Evolutionary conservation across 2,888 invertebrate genomes (phyloP).

Genomic region (Dyspetes luteomarginatus): DNA sequence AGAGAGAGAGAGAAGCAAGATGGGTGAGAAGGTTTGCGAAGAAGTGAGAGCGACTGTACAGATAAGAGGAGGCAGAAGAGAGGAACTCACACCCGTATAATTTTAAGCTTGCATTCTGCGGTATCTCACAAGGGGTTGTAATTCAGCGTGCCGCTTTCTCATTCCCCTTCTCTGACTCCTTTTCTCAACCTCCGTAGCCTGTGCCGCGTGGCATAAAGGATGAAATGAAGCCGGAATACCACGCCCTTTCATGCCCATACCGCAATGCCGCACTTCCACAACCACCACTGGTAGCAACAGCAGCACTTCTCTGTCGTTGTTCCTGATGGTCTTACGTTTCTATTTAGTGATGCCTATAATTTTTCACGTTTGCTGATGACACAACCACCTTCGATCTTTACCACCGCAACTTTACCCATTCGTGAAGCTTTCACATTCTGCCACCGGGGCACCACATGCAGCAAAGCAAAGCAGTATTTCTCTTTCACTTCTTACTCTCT

Average conservation of each 20-base stretch:
- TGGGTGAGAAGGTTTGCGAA: slow-evolving; percentile 34
- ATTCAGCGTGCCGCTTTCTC: slow-evolving; percentile 78
- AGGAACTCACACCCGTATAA: slow-evolving; percentile 82
- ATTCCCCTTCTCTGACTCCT: slow-evolving; percentile 66
- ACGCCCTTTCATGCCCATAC: slow-evolving; percentile 70
- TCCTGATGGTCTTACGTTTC: slow-evolving; percentile 45
- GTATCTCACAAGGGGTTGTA: slow-evolving; percentile 82
- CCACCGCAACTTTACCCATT: slow-evolving; percentile 68
- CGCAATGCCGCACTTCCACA: slow-evolving; percentile 65
- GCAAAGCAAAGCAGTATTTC: slow-evolving; percentile 15
- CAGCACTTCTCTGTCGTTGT: slow-evolving; percentile 11
- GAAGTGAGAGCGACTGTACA: slow-evolving; percentile 38
- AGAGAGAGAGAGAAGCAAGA: slow-evolving; percentile 6
- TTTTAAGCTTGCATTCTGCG: slow-evolving; percentile 82
- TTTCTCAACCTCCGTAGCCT: slow-evolving; percentile 55
- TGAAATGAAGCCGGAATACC: slow-evolving; percentile 81
- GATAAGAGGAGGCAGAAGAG: slow-evolving; percentile 67
- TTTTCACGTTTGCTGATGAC: slow-evolving; percentile 60
- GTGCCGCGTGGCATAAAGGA: slow-evolving; percentile 77
- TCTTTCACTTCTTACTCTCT: slow-evolving; percentile 10
- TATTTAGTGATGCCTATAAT: slow-evolving; percentile 8
- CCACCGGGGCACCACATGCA: background rate
- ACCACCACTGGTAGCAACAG: slow-evolving; percentile 65
- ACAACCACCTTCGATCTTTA: slow-evolving; percentile 67
- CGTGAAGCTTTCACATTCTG: slow-evolving; percentile 41